These are phyloP conservation scores for Pipa parva DNA, from an alignment of 2,113 vertebrate species.

Conservation along the genomic window DNA sequence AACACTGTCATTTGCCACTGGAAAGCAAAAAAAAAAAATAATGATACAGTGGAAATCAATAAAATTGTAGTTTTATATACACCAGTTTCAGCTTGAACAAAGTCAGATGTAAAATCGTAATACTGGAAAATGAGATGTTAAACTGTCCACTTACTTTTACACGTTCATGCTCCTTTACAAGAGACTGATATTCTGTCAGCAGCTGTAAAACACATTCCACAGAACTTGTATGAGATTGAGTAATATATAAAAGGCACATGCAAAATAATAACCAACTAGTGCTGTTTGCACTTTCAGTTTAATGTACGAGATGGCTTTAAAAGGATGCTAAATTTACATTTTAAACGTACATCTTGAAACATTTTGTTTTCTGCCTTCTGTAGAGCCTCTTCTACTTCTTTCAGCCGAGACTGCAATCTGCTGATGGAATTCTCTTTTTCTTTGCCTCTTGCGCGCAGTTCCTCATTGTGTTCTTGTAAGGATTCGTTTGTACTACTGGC, in stretches of 20 bases:
- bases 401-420: conserved; percentile 65
- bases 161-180: conserved; percentile 80
- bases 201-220: conserved; percentile 70
- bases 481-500: conserved; percentile 65
- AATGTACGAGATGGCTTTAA: too few species aligned
- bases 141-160: conserved; percentile 71
- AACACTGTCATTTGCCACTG: too few species aligned
- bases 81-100: too few species aligned
- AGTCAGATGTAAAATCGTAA: too few species aligned
- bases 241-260: too few species aligned
- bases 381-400: conserved; percentile 74
- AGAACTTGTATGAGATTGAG: too few species aligned
- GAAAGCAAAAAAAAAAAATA: too few species aligned
- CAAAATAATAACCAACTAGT: too few species aligned
- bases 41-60: too few species aligned
- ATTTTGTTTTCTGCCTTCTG: conserved; percentile 81
- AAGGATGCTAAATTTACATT: not conserved
- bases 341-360: conserved; percentile 84
- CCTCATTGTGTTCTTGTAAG: conserved; percentile 80
- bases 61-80: too few species aligned
- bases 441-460: conserved; percentile 67
- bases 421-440: conserved; percentile 75
- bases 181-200: conserved; percentile 79
- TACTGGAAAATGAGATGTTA: too few species aligned
- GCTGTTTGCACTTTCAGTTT: too few species aligned